Percentiles rank a stretch among this genome's conserved stretches.
Evolutionary conservation across 2,797 vertebrate species (phyloP).

Genomic region (Molossus molossus): DNA sequence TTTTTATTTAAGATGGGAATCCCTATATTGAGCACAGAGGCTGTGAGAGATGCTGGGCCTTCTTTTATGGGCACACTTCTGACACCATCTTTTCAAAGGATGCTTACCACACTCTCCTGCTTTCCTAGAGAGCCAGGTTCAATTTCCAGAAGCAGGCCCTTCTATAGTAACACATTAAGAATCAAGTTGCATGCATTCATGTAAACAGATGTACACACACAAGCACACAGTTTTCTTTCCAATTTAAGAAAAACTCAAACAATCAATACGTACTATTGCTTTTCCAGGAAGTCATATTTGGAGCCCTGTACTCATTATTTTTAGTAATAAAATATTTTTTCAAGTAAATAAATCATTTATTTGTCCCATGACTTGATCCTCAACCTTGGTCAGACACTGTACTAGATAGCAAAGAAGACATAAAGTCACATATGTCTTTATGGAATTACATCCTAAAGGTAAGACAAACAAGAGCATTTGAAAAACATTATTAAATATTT

Average conservation of each 20-base stretch:
- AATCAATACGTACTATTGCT: neutral
- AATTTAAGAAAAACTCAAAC: neutral
- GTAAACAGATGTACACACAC: neutral
- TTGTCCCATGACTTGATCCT: neutral
- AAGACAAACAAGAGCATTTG: neutral
- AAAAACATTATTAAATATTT: constrained; percentile 22
- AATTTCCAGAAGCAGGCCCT: neutral
- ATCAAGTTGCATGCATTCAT: neutral
- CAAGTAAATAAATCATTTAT: constrained; percentile 53
- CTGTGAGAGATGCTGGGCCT: neutral
- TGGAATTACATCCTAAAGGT: neutral
- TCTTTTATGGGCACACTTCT: neutral
- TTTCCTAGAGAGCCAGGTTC: neutral
- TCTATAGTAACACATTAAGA: constrained; percentile 34
- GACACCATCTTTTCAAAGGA: neutral
- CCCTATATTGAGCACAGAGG: neutral
- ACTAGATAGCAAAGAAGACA: neutral
- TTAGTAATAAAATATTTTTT: constrained; percentile 52
- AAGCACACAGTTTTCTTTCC: neutral
- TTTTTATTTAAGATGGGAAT: neutral
- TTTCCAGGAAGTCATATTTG: neutral
- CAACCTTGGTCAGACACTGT: neutral
- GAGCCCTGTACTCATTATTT: constrained; percentile 37
- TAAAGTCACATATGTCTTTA: neutral
- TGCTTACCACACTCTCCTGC: neutral